Conservation (phyloP, 2,888 invertebrate species). For the Busseola fusca region DNA sequence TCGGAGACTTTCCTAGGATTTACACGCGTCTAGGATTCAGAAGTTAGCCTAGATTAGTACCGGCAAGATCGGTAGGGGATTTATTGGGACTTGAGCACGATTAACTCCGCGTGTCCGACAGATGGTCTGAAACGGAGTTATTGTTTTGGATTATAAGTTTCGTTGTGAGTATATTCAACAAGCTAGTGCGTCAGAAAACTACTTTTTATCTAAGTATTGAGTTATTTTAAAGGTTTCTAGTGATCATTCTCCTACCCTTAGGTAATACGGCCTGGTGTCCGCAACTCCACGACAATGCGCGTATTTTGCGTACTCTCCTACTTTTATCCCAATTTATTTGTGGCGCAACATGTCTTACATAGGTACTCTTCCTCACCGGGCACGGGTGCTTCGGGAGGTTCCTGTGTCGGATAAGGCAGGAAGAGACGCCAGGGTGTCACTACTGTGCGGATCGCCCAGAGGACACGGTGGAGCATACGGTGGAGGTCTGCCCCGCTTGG, state of each 20-base stretch:
- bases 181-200: background rate
- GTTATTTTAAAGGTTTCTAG: background rate
- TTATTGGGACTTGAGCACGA: constrained; percentile 52
- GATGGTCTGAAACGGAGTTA: constrained; percentile 26
- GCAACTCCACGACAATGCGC: no score
- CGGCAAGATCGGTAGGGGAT: constrained; percentile 46
- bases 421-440: no score
- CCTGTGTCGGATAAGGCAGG: no score
- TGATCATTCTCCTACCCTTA: background rate
- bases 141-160: constrained; percentile 23
- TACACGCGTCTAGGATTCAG: constrained; percentile 68
- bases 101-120: constrained; percentile 34
- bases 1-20: constrained; percentile 65
- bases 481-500: no score
- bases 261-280: no score
- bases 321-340: background rate
- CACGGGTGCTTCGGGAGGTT: no score
- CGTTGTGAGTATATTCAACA: background rate
- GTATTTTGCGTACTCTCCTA: no score
- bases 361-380: no score
- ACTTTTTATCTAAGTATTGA: background rate
- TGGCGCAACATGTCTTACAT: background rate
- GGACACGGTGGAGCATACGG: no score
- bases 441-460: no score
- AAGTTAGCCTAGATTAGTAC: constrained; percentile 65